Evolutionary conservation across 2,888 invertebrate genomes (phyloP), one percentile per base, ranked within the genome.

Genomic region (Panopea generosa): DNA sequence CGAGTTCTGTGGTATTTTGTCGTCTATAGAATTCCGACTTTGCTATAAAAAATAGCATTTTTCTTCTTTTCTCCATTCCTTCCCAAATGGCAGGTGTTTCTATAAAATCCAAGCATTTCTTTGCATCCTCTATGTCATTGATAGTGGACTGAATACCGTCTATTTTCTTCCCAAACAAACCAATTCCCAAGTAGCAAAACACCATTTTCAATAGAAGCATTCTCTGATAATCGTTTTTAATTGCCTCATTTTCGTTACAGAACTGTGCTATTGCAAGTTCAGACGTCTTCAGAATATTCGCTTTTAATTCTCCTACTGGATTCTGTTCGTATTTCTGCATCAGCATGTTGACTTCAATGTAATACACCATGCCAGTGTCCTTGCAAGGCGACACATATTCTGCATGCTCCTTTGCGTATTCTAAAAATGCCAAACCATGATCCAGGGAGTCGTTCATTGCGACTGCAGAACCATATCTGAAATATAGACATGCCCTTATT

Each of bases 311-410:
- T 18, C 26, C 26, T 11, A 56, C 38, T 1, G 71, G 77, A 33
- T 26, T 18, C 7, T 56, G 27, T 60, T 74, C 74, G 43, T 81
- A 83, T 63, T 65, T 72, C 45, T 74, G 63, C 20, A 72, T 68
- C 1, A 83, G 33, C 43, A 83, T 62, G 43, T 83, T 83, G 2
- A 75, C 73, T 52, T 79, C 69, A 20, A 83, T 81, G 61, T 83
- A 83, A 29, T 69, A 67, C 11, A 83, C 81, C 53, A 83, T 72
- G 9, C 83, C 83, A 0, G 81, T 74, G 45, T 78, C 77, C 24
- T 74, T 78, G 61, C 83, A 78, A 6, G 80, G 71, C 3, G 59
- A 50, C 2, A 83, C 60, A 9, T 66, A 22, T 18, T 76, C 72
- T 2, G 71, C 67, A 26, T 76, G 75, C 16, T 71, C 62, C 40